Base-by-base conservation (phyloP, 2,113 vertebrate species). In the Rhabdornis inornatus region DNA sequence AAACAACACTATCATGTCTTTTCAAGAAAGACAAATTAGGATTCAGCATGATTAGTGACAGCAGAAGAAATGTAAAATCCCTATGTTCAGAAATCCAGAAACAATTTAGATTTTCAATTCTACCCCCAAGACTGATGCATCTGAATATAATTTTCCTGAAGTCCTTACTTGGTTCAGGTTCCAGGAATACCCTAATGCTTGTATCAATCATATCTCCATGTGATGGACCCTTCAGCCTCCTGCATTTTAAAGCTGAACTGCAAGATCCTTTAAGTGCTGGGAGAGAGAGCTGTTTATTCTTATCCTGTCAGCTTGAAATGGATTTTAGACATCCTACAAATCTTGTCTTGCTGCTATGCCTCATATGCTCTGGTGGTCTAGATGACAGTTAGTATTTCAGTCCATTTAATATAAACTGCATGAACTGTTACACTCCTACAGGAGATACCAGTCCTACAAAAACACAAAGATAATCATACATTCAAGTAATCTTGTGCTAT, bases 351-450 rank as follows among this genome's bases (percentile, higher is more conserved):
- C 74, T 91, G 57, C 74, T 88, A n/a, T 22, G 84, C 71, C 66
- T 91, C 47, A 30, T 65, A 10, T 50, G 17, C 78, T 79, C 69
- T 78, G 87, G 90, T 96, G 82, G 94, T 94, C 95, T 65, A 65
- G 18, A 55, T 47, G 79, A 86, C 82, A 90, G 84, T 68, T 53
- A 59, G 65, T 80, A 68, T 94, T 93, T 92, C 85, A 88, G 85
- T 45, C 44, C 53, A 53, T 71, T 79, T 68, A 71, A 90, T 31
- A 60, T 83, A 89, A 96, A 93, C 92, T 86, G 72, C 64, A 81
- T 37, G 24, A 91, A 86, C 68, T 86, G 71, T n/a, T 81, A 56
- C 35, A 59, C 50, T 92, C 59, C 76, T 86, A n/a, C 39, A 56
- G 52, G 56, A 94, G 87, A 80, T 80, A 69, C 2, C 76, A 94